Evolutionary conservation across 2,797 vertebrate genomes (phyloP), one percentile per base, ranked within the genome.

Genomic region (Oreochromis grahami): DNA sequence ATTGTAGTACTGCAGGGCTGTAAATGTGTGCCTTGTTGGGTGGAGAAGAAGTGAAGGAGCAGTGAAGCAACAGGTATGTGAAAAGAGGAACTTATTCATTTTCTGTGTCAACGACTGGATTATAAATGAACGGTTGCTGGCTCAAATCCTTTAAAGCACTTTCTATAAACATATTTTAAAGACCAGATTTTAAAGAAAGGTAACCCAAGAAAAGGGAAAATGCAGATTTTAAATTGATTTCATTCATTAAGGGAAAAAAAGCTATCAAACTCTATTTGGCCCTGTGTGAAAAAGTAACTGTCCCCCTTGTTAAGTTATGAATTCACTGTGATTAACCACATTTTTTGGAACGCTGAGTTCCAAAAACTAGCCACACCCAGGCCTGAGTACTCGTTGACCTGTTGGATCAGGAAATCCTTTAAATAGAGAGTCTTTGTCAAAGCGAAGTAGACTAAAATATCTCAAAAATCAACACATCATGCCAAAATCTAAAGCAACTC

Each of bases 51-150:
- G 17, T 52, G 55, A 52, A 34, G 24, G 82, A 76, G 48, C 45
- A 72, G 24, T 13, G 32, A 45, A 48, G 56, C 79, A 84, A 80
- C 78, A 83, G 51, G 79, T 85, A 4, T 56, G 21, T 43, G 3
- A 41, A 60, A 51, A 32, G 26, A 74, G 26, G 43, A 50, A 74
- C 43, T 29, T n/a, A 29, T 7, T 74, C 17, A 32, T n/a, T 50
- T 48, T 8, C 70, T 50, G 26, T 32, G 68, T 74, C 26, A n/a
- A 74, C 3, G 17, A 50, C 43, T 32, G 17, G 10, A 50, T 19
- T 19, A 32, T 50, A 74, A 74, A 74, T n/a, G 17, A 32, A 50
- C 12, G 29, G 45, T n/a, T 32, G 43, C 43, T 32, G 26, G 26
- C 45, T 74, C 24, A 13, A 74, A 48, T 48, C 43, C 4, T 8